Base-by-base conservation (phyloP, 2,888 invertebrate genomes). In the Aspidiotus destructor region DNA sequence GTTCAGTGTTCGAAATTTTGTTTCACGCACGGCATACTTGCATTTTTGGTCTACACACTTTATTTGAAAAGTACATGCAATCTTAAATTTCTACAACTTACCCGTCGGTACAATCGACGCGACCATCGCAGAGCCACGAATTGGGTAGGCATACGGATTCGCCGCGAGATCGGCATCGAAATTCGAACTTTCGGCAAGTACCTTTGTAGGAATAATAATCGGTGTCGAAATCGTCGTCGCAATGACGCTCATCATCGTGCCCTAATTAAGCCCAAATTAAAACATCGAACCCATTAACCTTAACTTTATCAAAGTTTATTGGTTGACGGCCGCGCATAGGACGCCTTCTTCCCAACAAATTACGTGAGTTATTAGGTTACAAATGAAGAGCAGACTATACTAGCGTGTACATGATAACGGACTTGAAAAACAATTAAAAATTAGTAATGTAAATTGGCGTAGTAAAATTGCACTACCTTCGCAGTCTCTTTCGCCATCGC, bases 61-160 rank as follows among this genome's bases (percentile, higher is more conserved):
- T 28, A 28, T 28, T 3, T 28, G 5, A 28, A 5, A 28, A 3
- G 1, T 28, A 28, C n/a, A n/a, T n/a, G n/a, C 5, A 48, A 13
- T 48, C 48, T 48, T 1, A 48, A 48, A 15, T 57, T 57, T 57
- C 15, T 28, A 28, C 28, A 1, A 61, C 57, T 71, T 72, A 72
- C 74, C 74, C 75, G 72, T 77, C 76, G 10, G 72, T 72, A 70
- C 77, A 77, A 70, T 77, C 76, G n/a, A 68, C 67, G 28, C 74
- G 73, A 9, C 75, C 76, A 71, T 77, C 76, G 71, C 77, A 77
- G 40, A 74, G 73, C 72, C 74, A 73, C 11, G 72, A 73, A 52
- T 72, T 73, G 1, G 75, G 74, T 44, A 77, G 72, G 63, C 77
- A 77, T 9, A 74, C 71, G 1, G 71, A 71, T 16, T 72, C 71